These are phyloP conservation scores for Cetoscarus ocellatus DNA, from an alignment of 2,797 vertebrate species.

Conservation along the genomic window DNA sequence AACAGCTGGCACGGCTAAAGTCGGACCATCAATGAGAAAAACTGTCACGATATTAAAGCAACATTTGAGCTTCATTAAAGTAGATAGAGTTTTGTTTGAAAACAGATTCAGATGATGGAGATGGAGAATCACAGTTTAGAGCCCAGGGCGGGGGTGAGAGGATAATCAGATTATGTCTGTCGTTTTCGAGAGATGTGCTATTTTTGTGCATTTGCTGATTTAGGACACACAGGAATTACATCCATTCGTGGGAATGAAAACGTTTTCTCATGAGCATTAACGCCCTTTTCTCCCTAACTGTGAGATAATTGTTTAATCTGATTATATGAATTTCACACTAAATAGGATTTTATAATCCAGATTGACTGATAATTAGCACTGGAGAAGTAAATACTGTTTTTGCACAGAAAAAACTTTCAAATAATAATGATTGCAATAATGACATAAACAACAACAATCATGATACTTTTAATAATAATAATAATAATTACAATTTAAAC, in stretches of 20 bases:
- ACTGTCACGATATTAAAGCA: constrained; percentile 44
- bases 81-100: constrained; percentile 57
- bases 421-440: no score
- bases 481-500: no score
- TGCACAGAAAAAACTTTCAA: neutral
- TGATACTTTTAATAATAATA: no score
- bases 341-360: neutral
- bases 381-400: neutral
- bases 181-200: constrained; percentile 52
- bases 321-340: neutral
- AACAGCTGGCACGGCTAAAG: constrained; percentile 55
- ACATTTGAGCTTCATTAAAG: constrained; percentile 65
- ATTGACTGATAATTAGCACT: neutral
- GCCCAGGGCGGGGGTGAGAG: constrained; percentile 30
- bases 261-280: constrained; percentile 28
- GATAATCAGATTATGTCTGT: constrained; percentile 71
- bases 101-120: constrained; percentile 62
- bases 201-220: constrained; percentile 64
- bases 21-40: constrained; percentile 35
- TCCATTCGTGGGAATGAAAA: constrained; percentile 64
- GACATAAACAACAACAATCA: no score
- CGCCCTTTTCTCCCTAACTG: constrained; percentile 11
- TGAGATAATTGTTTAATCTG: constrained; percentile 13
- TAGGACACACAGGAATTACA: constrained; percentile 67
- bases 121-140: constrained; percentile 36